These are phyloP conservation scores for Acleris laterana DNA, from an alignment of 2,888 invertebrate genomes.

Conservation along the genomic window DNA sequence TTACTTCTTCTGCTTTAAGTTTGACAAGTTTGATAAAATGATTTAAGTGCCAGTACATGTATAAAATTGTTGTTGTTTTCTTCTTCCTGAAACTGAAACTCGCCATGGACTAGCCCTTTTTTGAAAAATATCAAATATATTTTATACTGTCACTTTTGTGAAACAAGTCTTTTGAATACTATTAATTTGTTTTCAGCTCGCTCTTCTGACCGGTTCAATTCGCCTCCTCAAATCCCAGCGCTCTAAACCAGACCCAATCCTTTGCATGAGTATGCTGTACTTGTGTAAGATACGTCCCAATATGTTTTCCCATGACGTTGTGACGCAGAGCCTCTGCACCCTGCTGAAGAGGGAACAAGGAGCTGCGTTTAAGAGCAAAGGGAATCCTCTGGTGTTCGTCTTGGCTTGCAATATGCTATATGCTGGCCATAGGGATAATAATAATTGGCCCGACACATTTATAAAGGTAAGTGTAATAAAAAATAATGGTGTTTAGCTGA, in stretches of 20 bases:
- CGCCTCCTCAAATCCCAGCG: conserved; percentile 90
- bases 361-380: conserved; percentile 89
- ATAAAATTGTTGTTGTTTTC: no score
- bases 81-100: no score
- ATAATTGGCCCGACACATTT: conserved; percentile 96
- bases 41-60: no score
- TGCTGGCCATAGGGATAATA: conserved; percentile 91
- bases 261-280: conserved; percentile 91
- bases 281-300: conserved; percentile 91
- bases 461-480: conserved; percentile 86
- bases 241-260: conserved; percentile 92
- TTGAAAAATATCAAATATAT: no score
- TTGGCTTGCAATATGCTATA: conserved; percentile 93
- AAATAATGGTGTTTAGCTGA: conserved; percentile 3
- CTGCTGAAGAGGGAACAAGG: conserved; percentile 91
- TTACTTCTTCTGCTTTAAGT: no score
- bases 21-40: no score
- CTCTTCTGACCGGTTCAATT: conserved; percentile 94
- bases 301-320: conserved; percentile 90
- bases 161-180: no score
- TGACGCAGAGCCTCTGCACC: conserved; percentile 91
- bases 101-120: no score
- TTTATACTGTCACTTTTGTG: no score
- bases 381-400: conserved; percentile 91
- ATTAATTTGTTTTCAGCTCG: conserved; percentile 77